Conservation (phyloP, 1,140 invertebrate species). For the Lucilia sericata region DNA sequence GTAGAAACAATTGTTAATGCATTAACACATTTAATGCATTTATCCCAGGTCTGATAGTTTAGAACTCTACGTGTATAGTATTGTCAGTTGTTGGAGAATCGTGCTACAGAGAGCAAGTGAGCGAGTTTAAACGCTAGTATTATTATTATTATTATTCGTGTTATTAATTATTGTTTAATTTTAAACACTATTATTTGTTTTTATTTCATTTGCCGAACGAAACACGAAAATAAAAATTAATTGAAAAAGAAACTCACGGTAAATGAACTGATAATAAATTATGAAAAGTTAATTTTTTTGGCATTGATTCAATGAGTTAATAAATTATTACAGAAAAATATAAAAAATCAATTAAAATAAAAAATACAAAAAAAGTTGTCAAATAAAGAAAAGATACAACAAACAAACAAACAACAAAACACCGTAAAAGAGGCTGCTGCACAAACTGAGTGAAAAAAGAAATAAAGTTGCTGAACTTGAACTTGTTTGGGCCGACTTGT, state of each 20-base stretch:
- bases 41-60: too few species aligned
- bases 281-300: background rate
- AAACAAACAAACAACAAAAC: background rate
- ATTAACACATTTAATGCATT: too few species aligned
- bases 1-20: too few species aligned
- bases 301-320: background rate
- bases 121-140: background rate
- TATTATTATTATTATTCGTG: background rate
- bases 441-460: background rate
- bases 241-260: background rate
- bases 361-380: background rate
- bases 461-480: constrained; percentile 31
- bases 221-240: background rate
- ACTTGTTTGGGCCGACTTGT: constrained; percentile 9
- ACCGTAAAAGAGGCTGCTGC: background rate
- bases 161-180: constrained; percentile 11
- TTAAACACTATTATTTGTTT: constrained; percentile 1
- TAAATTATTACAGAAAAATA: background rate
- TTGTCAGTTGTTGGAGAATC: constrained; percentile 8
- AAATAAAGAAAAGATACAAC: background rate
- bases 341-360: background rate
- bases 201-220: background rate
- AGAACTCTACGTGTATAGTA: background rate
- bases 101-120: background rate
- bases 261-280: background rate